These are phyloP conservation scores for Tetrapedia diversipes DNA, from an alignment of 2,888 invertebrate species.

Conservation along the genomic window DNA sequence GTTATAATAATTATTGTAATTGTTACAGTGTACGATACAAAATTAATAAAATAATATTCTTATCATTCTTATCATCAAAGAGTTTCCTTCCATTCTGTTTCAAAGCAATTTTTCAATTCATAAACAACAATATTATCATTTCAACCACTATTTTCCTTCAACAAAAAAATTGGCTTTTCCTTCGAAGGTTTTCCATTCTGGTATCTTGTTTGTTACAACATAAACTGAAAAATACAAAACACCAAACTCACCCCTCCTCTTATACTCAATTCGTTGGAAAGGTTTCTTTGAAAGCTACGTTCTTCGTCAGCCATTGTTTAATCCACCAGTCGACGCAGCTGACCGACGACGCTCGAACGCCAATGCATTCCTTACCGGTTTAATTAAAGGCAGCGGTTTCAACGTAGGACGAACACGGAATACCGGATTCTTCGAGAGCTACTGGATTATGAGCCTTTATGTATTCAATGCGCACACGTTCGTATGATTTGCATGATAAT, in stretches of 20 bases:
- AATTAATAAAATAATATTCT: too few species aligned
- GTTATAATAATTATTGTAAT: too few species aligned
- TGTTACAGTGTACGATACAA: too few species aligned
- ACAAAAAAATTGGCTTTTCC: too few species aligned
- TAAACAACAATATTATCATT: too few species aligned
- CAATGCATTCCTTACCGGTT: slow-evolving; percentile 44
- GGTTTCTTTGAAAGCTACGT: not conserved
- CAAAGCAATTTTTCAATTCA: too few species aligned
- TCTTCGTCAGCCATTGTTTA: not conserved
- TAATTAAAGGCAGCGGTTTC: slow-evolving; percentile 60
- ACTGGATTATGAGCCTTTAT: slow-evolving; percentile 30
- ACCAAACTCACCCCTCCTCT: not conserved
- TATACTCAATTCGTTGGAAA: not conserved
- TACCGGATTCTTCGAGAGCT: slow-evolving; percentile 31
- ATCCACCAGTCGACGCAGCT: slow-evolving; percentile 8
- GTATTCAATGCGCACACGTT: slow-evolving; percentile 30
- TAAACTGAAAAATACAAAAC: too few species aligned
- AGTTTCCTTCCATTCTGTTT: too few species aligned
- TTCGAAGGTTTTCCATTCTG: too few species aligned
- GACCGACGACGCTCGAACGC: not conserved
- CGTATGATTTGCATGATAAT: slow-evolving; percentile 49
- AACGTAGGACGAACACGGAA: slow-evolving; percentile 29
- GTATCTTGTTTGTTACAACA: too few species aligned
- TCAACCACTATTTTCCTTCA: too few species aligned
- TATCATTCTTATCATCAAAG: too few species aligned